Evolutionary conservation across 2,113 vertebrate genomes (phyloP).

Genomic region (Rhodinocichla rosea): DNA sequence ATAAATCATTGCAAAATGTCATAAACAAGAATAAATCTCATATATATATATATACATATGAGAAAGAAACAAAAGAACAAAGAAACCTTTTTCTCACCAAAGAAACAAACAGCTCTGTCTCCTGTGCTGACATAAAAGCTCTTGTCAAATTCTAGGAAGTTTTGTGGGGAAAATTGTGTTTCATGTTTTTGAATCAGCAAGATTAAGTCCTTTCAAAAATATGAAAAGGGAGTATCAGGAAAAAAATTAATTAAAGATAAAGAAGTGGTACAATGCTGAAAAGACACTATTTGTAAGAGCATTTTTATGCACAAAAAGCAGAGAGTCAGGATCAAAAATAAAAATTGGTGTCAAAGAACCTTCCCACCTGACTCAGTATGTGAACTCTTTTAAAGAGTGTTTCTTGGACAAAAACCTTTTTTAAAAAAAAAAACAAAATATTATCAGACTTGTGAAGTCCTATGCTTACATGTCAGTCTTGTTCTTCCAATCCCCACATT

Average conservation of each 20-base stretch:
- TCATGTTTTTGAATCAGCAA: not conserved
- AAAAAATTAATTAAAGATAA: not conserved
- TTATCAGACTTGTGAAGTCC: not conserved
- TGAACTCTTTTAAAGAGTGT: not conserved
- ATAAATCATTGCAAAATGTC: not conserved
- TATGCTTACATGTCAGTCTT: not conserved
- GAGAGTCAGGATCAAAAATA: not conserved
- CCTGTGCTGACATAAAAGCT: not conserved
- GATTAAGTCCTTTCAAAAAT: not conserved
- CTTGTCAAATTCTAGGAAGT: not conserved
- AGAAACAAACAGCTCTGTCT: not conserved
- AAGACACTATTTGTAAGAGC: not conserved
- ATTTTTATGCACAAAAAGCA: not conserved
- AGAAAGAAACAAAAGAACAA: not conserved
- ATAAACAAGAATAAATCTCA: not conserved
- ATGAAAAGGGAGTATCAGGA: not conserved
- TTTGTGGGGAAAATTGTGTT: not conserved
- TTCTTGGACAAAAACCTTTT: not conserved
- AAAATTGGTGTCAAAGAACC: not conserved
- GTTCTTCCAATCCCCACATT: not conserved
- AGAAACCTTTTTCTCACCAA: not conserved
- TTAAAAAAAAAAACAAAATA: rapidly evolving
- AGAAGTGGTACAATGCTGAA: not conserved
- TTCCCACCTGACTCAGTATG: not conserved
- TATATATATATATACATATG: not conserved